Conservation (phyloP, 2,888 invertebrate genomes). For the Drosophila maculinotata region DNA sequence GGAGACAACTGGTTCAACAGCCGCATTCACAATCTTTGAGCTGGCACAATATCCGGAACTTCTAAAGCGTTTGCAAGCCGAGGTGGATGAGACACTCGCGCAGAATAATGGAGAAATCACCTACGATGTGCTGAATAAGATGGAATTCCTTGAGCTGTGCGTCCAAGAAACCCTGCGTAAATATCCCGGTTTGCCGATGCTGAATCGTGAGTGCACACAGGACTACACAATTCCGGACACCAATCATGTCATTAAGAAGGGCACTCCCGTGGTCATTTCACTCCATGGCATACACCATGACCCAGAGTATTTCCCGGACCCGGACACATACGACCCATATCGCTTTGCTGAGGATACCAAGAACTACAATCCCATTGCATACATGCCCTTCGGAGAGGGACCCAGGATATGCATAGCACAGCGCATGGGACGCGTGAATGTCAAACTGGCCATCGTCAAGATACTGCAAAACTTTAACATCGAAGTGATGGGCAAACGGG, state of each 20-base stretch:
- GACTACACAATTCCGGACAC: conserved; percentile 81
- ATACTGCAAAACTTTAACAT: conserved; percentile 74
- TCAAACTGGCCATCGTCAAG: conserved; percentile 75
- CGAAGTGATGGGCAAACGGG: conserved; percentile 62
- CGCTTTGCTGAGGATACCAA: conserved; percentile 79
- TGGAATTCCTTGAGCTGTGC: conserved; percentile 85
- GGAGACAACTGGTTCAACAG: conserved; percentile 84
- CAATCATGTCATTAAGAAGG: conserved; percentile 80
- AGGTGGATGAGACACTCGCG: conserved; percentile 82
- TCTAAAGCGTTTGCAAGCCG: conserved; percentile 78
- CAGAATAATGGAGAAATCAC: conserved; percentile 72
- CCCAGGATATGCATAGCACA: conserved; percentile 84
- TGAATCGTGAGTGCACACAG: conserved; percentile 84
- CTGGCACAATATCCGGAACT: conserved; percentile 83
- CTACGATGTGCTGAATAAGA: conserved; percentile 84
- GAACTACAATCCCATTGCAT: conserved; percentile 77
- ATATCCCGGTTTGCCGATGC: conserved; percentile 84
- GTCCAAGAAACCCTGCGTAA: conserved; percentile 83
- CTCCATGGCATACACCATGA: conserved; percentile 84
- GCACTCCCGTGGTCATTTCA: conserved; percentile 83
- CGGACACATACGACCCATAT: conserved; percentile 84
- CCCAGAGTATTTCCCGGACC: conserved; percentile 83
- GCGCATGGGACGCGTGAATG: conserved; percentile 78
- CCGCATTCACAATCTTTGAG: conserved; percentile 83
- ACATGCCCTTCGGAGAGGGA: conserved; percentile 85